Evolutionary conservation across 2,113 vertebrate species (phyloP).

Genomic region (Oryzias celebensis): DNA sequence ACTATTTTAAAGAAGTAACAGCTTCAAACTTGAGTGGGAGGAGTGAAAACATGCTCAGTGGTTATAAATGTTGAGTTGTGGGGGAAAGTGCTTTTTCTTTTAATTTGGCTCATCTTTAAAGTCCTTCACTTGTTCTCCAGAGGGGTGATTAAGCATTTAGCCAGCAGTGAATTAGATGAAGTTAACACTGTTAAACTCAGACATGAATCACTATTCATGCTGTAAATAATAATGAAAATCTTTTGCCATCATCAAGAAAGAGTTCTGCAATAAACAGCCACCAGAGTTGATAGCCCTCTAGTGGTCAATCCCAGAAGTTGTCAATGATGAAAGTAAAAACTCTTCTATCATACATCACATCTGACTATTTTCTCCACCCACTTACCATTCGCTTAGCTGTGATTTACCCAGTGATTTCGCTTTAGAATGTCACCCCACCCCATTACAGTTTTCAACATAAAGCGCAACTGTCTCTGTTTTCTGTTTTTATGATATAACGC

Average conservation of each 20-base stretch:
- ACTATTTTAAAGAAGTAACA: slow-evolving; percentile 52
- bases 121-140: slow-evolving; percentile 31
- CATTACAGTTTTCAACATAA: too few species aligned
- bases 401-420: too few species aligned
- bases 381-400: too few species aligned
- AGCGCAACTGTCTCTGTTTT: too few species aligned
- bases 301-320: slow-evolving; percentile 20
- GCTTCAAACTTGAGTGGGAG: slow-evolving; percentile 51
- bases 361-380: too few species aligned
- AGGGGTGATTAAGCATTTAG: slow-evolving; percentile 13
- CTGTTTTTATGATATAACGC: too few species aligned
- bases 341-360: too few species aligned
- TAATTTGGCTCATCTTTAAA: slow-evolving; percentile 36
- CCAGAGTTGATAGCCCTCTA: slow-evolving; percentile 43
- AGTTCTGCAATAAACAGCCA: not conserved
- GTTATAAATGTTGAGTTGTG: slow-evolving; percentile 45
- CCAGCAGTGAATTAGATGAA: slow-evolving; percentile 3
- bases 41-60: slow-evolving; percentile 34
- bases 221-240: not conserved
- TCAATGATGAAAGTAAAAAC: too few species aligned
- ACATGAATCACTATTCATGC: slow-evolving; percentile 13
- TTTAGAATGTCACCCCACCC: too few species aligned
- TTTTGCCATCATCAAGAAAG: slow-evolving; percentile 16
- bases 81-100: slow-evolving; percentile 38
- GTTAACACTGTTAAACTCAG: slow-evolving; percentile 8